Percentiles rank a stretch among this genome's conserved stretches.
Evolutionary conservation across 2,888 invertebrate species (phyloP).

Genomic region (Plusia festucae): DNA sequence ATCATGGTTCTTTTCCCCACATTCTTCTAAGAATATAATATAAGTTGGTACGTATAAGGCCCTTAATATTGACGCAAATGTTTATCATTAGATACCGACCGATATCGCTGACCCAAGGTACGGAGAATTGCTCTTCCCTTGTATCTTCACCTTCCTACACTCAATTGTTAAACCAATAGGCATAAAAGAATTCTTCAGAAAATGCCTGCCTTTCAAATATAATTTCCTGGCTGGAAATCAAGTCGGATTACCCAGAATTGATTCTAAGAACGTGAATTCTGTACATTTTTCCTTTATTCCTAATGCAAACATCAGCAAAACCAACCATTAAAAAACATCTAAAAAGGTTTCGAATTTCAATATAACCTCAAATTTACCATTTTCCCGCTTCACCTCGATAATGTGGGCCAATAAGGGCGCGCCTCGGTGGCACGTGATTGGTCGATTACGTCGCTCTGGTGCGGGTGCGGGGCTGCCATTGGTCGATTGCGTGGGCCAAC

Average conservation of each 20-base stretch:
- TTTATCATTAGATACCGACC: background rate
- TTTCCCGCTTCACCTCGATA: constrained; percentile 58
- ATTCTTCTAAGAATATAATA: too few relatives aligned
- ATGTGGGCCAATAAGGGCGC: constrained; percentile 58
- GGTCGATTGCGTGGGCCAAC: constrained; percentile 62
- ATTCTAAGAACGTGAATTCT: background rate
- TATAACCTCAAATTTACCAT: constrained; percentile 54
- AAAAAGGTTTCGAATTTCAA: constrained; percentile 51
- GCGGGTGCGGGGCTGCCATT: constrained; percentile 60
- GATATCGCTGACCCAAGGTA: background rate
- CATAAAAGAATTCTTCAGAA: background rate
- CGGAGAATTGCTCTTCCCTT: background rate
- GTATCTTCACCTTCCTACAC: background rate
- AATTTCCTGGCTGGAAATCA: background rate
- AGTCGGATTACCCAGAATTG: background rate
- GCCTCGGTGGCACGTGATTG: constrained; percentile 60
- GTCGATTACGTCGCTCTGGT: constrained; percentile 54
- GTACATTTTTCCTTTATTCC: constrained; percentile 16
- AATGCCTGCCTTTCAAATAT: background rate
- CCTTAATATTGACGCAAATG: background rate
- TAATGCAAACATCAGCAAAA: constrained; percentile 15
- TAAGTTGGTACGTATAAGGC: background rate
- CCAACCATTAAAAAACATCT: constrained; percentile 27
- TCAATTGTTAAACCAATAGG: background rate
- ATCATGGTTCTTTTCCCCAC: too few relatives aligned